Evolutionary conservation across 2,113 vertebrate species (phyloP), one percentile per base, ranked within the genome.

Genomic region (Brachyistius frenatus): DNA sequence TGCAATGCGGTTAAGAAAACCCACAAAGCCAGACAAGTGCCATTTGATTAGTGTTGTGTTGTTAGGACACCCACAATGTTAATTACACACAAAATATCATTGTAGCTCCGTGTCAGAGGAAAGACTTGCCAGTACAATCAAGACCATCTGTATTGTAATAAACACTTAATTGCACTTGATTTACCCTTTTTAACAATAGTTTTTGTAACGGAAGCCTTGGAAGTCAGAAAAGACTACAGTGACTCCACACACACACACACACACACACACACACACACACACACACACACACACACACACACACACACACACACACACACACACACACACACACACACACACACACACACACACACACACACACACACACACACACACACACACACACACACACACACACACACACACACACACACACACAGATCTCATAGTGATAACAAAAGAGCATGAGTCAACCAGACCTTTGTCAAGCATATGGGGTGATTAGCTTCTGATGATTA

Each of bases 401-500:
- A 47, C 61, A 54, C 53, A 37, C 69, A 55, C 60, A 55, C 50
- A 64, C 62, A 72, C 72, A 70, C 53, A 49, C 76, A 66, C 53
- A 77, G 67, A 73, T 78, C 63, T 66, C 64, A 49, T 49, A 41
- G 79, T 80, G 80, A 81, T 71, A 89, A 87, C 73, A 91, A 87
- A 89, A 85, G 86, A 82, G 58, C 75, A 76, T 41, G 78, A 88
- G 77, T 87, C 85, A 87, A 76, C 55, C 77, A 85, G 86, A 76
- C 82, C 64, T 86, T 89, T 88, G 88, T 88, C 79, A 91, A 80
- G 77, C 88, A 92, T 89, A 91, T 90, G 88, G 23, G 90, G 63
- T 88, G 90, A 91, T 92, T 89, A 91, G 72, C 76, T 60, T 65
- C 7, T 79, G 58, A 79, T 92, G 85, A 92, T 92, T 93, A 93